These are phyloP conservation scores for Calameuta idolon DNA, from an alignment of 2,888 invertebrate genomes.

Conservation along the genomic window DNA sequence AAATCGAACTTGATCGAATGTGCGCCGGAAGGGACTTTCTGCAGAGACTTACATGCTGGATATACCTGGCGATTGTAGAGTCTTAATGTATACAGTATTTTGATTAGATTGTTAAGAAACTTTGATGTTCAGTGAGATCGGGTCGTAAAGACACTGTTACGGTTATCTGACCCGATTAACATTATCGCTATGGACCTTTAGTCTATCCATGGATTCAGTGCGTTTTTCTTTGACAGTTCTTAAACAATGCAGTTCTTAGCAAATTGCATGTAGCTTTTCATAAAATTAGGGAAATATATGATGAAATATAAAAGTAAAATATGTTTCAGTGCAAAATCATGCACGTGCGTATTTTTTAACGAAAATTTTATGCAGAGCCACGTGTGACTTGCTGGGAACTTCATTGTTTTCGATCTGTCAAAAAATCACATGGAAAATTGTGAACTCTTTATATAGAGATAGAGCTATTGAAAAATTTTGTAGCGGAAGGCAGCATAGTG, in stretches of 20 bases:
- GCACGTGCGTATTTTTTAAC: not conserved
- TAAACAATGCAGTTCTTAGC: not conserved
- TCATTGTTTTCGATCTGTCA: not conserved
- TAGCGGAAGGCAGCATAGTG: not conserved
- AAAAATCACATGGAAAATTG: not conserved
- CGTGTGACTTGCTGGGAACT: not conserved
- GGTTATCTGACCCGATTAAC: not conserved
- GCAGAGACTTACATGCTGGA: not conserved
- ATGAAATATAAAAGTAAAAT: no score
- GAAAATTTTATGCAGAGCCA: not conserved
- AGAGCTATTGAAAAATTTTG: not conserved
- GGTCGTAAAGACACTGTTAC: not conserved
- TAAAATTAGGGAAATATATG: no score
- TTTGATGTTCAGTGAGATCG: not conserved
- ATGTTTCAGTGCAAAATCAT: no score
- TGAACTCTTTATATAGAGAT: not conserved
- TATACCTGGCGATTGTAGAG: not conserved
- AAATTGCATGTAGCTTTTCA: not conserved
- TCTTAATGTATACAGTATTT: not conserved
- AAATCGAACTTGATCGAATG: not conserved
- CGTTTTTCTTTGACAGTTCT: not conserved
- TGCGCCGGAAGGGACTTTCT: not conserved
- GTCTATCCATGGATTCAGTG: not conserved
- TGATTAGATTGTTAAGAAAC: not conserved
- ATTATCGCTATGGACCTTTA: not conserved